These are phyloP conservation scores for Trematocara stigmaticum DNA, from an alignment of 2,113 vertebrate species.

Conservation along the genomic window DNA sequence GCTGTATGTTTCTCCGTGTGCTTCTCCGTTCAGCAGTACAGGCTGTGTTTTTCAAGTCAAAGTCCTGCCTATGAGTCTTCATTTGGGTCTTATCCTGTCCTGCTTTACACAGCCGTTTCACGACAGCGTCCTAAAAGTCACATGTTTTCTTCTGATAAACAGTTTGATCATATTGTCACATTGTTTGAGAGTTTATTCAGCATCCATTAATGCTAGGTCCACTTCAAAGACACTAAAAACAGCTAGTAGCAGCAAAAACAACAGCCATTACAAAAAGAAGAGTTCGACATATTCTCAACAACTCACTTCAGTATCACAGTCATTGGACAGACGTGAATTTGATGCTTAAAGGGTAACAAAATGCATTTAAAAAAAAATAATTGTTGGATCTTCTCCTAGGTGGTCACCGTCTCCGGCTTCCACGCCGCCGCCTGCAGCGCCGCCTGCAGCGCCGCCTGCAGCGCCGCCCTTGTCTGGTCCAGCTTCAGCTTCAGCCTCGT, in stretches of 20 bases:
- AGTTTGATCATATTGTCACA: not conserved
- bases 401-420: not conserved
- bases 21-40: not conserved
- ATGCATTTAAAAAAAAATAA: not conserved
- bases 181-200: not conserved
- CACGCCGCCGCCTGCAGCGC: no score
- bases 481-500: no score
- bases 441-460: no score
- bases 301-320: not conserved
- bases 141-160: not conserved
- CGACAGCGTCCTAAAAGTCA: not conserved
- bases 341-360: not conserved
- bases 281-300: not conserved
- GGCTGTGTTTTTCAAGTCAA: not conserved
- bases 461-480: no score
- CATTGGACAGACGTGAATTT: not conserved
- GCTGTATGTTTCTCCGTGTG: no score
- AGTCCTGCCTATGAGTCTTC: not conserved
- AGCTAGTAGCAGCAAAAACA: accelerated
- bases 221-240: not conserved
- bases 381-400: no score
- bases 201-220: not conserved
- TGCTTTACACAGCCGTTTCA: not conserved
- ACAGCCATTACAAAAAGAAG: accelerated
- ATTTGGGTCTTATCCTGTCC: not conserved